Conservation (phyloP, 2,888 invertebrate species). For the Poecilobothrus nobilitatus region DNA sequence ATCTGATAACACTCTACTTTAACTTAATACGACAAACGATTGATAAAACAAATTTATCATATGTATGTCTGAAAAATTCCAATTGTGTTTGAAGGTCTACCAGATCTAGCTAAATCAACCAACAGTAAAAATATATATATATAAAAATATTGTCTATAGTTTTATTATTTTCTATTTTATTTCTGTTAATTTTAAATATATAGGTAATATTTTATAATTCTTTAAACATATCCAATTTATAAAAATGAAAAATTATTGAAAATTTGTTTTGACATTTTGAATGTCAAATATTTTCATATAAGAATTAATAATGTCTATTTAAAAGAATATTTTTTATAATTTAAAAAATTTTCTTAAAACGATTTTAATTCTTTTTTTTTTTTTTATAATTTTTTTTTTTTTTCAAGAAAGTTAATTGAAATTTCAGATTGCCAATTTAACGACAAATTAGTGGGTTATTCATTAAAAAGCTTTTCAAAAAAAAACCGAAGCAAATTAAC, state of each 20-base stretch:
- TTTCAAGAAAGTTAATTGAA: not conserved
- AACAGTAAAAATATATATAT: too few relatives aligned
- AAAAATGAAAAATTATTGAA: not conserved
- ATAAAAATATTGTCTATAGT: too few relatives aligned
- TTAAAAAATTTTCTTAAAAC: not conserved
- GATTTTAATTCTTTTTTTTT: not conserved
- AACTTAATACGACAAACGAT: too few relatives aligned
- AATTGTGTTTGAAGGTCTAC: too few relatives aligned
- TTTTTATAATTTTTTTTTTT: not conserved
- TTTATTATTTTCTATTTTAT: too few relatives aligned
- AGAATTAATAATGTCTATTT: not conserved
- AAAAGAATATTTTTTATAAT: not conserved
- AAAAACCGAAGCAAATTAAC: too few relatives aligned
- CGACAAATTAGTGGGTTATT: constrained; percentile 6
- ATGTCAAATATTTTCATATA: not conserved
- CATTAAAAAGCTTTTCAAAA: constrained; percentile 1
- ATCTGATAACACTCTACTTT: too few relatives aligned
- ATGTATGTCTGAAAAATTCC: too few relatives aligned
- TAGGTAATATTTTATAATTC: too few relatives aligned
- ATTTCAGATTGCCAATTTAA: constrained; percentile 4
- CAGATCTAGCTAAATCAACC: too few relatives aligned
- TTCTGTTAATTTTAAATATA: too few relatives aligned
- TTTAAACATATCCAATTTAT: not conserved
- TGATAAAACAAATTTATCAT: too few relatives aligned
- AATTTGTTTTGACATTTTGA: not conserved